These are phyloP conservation scores for Nesoenas mayeri DNA, from an alignment of 2,113 vertebrate genomes.

Conservation along the genomic window DNA sequence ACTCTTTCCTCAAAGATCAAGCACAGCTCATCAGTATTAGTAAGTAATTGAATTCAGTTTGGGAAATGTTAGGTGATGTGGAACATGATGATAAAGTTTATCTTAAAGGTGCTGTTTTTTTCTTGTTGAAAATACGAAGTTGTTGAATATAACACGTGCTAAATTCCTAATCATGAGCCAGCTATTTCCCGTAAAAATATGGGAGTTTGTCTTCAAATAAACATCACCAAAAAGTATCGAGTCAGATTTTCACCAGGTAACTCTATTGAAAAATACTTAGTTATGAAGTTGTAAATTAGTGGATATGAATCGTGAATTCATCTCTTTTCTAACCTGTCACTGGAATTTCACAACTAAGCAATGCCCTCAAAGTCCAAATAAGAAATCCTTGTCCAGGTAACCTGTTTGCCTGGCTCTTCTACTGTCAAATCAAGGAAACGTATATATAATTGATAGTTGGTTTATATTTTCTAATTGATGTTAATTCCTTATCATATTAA, in stretches of 20 bases:
- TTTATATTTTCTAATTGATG: background rate
- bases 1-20: constrained; percentile 81
- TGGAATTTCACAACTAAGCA: background rate
- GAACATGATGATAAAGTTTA: background rate
- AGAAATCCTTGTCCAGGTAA: background rate
- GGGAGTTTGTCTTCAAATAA: background rate
- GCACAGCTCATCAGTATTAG: constrained; percentile 78
- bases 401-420: background rate
- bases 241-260: background rate
- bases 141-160: background rate
- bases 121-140: background rate
- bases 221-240: background rate
- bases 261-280: background rate
- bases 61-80: background rate
- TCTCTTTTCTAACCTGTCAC: background rate
- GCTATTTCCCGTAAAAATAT: background rate
- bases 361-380: background rate
- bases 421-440: background rate
- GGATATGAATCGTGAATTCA: background rate
- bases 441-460: background rate
- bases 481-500: background rate
- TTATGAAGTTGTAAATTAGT: background rate
- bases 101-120: background rate
- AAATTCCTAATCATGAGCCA: background rate
- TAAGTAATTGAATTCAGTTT: constrained; percentile 70